A percentile compares a stretch with the other conserved stretches of the same genome.
Evolutionary conservation across 2,113 vertebrate genomes (phyloP).

Genomic region (Cebidichthys violaceus): DNA sequence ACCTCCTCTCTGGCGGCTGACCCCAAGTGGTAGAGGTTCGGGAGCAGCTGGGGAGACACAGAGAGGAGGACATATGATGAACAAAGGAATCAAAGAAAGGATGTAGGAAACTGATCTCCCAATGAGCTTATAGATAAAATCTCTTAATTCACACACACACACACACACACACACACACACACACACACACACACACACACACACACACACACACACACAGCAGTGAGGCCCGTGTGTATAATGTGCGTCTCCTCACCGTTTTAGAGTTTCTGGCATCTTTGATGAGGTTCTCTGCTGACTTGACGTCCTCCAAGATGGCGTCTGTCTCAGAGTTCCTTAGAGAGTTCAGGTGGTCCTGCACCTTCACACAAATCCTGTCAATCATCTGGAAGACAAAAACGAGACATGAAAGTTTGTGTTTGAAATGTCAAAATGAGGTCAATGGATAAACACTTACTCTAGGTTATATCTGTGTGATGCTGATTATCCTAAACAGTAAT

Average conservation of each 20-base stretch:
- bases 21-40: slow-evolving; percentile 94
- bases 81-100: not conserved
- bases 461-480: not conserved
- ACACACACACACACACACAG: not conserved
- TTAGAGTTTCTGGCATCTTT: slow-evolving; percentile 97
- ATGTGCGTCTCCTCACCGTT: slow-evolving; percentile 84
- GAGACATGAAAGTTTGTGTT: not conserved
- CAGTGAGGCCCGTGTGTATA: not conserved
- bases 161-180: too few relatives aligned
- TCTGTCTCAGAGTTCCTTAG: slow-evolving; percentile 90
- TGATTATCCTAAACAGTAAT: not conserved
- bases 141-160: not conserved
- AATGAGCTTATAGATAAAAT: not conserved
- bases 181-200: too few relatives aligned
- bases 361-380: slow-evolving; percentile 97
- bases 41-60: slow-evolving; percentile 86
- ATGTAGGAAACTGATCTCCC: not conserved
- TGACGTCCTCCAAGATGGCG: slow-evolving; percentile 91
- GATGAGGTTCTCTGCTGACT: slow-evolving; percentile 92
- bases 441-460: not conserved
- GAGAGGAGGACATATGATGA: not conserved
- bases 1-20: slow-evolving; percentile 88
- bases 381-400: slow-evolving; percentile 88
- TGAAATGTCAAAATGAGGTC: not conserved
- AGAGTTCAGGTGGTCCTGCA: slow-evolving; percentile 98